Evolutionary conservation across 2,797 vertebrate genomes (phyloP).

Genomic region (Rhabdophis nuchalis): DNA sequence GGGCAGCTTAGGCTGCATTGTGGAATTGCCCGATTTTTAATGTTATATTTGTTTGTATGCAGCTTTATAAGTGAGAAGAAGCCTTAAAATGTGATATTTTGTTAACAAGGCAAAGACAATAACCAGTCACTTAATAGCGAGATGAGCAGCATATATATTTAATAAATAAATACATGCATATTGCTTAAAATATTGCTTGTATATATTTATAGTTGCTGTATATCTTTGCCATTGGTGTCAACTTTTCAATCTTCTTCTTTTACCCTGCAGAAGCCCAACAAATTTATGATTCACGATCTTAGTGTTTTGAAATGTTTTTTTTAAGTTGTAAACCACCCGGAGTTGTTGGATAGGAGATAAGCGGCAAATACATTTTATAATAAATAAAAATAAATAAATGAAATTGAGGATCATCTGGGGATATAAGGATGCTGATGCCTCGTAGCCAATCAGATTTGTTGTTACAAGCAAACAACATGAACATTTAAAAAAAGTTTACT

Average conservation of each 20-base stretch:
- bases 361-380: background rate
- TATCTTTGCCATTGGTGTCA: background rate
- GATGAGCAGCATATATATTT: background rate
- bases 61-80: background rate
- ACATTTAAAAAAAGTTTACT: background rate
- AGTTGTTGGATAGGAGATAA: background rate
- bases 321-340: background rate
- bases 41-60: background rate
- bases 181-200: background rate
- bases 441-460: background rate
- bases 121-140: background rate
- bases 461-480: background rate
- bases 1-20: background rate
- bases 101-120: background rate
- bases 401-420: background rate
- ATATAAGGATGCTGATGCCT: background rate
- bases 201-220: background rate
- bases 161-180: background rate
- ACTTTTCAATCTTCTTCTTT: background rate
- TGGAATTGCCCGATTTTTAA: background rate
- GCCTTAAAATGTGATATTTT: background rate
- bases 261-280: background rate
- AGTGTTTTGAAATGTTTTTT: background rate
- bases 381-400: background rate
- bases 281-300: background rate